These are phyloP conservation scores for Panopea generosa DNA, from an alignment of 2,888 invertebrate genomes.

Conservation along the genomic window DNA sequence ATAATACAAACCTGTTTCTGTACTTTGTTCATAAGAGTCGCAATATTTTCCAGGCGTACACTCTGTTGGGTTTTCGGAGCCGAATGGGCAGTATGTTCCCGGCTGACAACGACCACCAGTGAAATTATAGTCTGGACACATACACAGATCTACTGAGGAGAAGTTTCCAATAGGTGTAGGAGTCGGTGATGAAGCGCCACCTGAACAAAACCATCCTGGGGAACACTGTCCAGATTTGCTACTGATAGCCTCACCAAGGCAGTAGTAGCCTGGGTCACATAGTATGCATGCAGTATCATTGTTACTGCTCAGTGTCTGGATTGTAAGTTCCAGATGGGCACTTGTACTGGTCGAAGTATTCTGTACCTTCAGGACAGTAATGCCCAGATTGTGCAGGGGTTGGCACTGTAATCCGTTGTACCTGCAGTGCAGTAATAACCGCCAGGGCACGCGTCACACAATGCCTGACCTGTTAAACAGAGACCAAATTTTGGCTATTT, in stretches of 20 bases:
- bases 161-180: conserved; percentile 80
- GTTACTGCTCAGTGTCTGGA: conserved; percentile 60
- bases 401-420: conserved; percentile 71
- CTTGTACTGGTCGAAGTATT: conserved; percentile 72
- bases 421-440: conserved; percentile 80
- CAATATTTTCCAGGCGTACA: conserved; percentile 80
- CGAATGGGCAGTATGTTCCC: conserved; percentile 81
- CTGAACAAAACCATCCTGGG: conserved; percentile 83
- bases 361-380: conserved; percentile 80
- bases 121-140: conserved; percentile 78
- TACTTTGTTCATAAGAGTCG: conserved; percentile 75
- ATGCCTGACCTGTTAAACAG: conserved; percentile 69
- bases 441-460: conserved; percentile 77
- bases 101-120: conserved; percentile 83
- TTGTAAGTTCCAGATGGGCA: conserved; percentile 81
- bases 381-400: conserved; percentile 73
- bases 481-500: too few relatives aligned
- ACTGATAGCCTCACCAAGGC: conserved; percentile 72
- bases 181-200: conserved; percentile 71
- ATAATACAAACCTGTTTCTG: conserved; percentile 82
- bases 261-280: conserved; percentile 81
- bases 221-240: conserved; percentile 77
- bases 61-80: conserved; percentile 71
- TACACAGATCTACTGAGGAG: conserved; percentile 78
- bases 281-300: conserved; percentile 71